Conservation (phyloP, 1,140 invertebrate genomes). For the Philotrypesis tridentata region DNA sequence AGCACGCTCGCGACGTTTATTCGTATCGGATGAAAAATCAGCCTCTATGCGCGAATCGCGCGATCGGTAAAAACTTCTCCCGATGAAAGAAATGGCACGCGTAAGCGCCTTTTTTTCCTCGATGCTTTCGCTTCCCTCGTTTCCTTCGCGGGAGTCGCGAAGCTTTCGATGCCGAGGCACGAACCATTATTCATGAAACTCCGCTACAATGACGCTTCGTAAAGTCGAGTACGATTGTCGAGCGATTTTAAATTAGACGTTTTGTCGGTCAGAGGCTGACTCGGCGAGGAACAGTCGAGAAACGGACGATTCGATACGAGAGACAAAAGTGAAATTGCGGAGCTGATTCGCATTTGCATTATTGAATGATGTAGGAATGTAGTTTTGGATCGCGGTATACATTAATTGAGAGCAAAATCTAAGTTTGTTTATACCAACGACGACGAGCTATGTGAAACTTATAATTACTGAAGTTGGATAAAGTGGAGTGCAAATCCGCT, state of each 20-base stretch:
- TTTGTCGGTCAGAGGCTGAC: background rate
- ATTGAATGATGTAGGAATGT: background rate
- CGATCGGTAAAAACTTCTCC: background rate
- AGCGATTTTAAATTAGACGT: background rate
- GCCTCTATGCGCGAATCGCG: background rate
- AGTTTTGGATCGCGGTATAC: background rate
- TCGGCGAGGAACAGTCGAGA: background rate
- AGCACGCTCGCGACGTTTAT: constrained; percentile 33
- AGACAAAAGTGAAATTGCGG: no score
- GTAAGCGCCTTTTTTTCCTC: background rate
- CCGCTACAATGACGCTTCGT: background rate
- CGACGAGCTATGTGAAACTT: background rate
- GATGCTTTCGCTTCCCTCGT: background rate
- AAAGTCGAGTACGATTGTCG: background rate
- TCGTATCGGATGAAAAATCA: background rate
- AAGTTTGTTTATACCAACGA: constrained; percentile 6
- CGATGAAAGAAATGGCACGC: background rate
- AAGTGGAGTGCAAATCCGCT: background rate
- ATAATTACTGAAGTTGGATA: constrained; percentile 12
- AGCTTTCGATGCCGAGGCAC: background rate
- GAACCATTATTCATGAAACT: background rate
- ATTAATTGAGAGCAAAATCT: constrained; percentile 2
- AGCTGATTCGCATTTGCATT: background rate
- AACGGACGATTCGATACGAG: no score
- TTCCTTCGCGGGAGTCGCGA: background rate